Evolutionary conservation across 2,797 vertebrate genomes (phyloP).

Genomic region (Dipus sagitta): DNA sequence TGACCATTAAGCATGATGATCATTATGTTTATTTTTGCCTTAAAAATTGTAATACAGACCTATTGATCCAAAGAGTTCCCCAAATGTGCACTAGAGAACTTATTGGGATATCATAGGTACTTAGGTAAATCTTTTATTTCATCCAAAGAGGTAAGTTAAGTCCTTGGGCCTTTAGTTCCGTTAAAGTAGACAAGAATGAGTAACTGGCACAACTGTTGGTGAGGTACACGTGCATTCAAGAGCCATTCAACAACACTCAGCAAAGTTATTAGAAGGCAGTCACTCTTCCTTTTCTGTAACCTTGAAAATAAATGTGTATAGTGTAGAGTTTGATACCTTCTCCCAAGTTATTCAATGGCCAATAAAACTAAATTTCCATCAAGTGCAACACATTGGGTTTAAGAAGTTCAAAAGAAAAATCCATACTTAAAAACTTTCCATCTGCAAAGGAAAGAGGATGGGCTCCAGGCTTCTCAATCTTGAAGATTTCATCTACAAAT

Average conservation of each 20-base stretch:
- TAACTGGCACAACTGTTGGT: neutral
- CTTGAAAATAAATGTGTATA: slow-evolving; percentile 51
- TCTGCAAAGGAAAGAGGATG: slow-evolving; percentile 93
- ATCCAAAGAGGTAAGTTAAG: too few species aligned
- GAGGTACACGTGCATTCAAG: neutral
- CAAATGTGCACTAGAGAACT: slow-evolving; percentile 41
- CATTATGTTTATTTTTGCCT: neutral
- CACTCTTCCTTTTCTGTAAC: neutral
- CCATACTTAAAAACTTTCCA: slow-evolving; percentile 97
- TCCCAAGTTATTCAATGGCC: slow-evolving; percentile 40
- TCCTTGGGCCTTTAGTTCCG: neutral
- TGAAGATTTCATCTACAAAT: slow-evolving; percentile 98
- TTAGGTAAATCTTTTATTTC: neutral
- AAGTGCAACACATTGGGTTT: slow-evolving; percentile 26
- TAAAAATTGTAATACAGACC: neutral
- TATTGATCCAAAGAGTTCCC: neutral
- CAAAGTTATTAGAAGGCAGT: neutral
- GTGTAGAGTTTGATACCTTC: slow-evolving; percentile 42
- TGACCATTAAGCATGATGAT: neutral
- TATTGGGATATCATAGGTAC: neutral
- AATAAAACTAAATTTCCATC: slow-evolving; percentile 60
- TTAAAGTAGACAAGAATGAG: neutral
- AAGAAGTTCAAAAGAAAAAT: slow-evolving; percentile 54
- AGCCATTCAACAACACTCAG: neutral
- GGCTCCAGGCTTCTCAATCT: slow-evolving; percentile 95